Percentiles rank a stretch among this genome's conserved stretches.
These are phyloP conservation scores for Pteronura brasiliensis DNA, from an alignment of 2,113 vertebrate genomes.

Conservation along the genomic window DNA sequence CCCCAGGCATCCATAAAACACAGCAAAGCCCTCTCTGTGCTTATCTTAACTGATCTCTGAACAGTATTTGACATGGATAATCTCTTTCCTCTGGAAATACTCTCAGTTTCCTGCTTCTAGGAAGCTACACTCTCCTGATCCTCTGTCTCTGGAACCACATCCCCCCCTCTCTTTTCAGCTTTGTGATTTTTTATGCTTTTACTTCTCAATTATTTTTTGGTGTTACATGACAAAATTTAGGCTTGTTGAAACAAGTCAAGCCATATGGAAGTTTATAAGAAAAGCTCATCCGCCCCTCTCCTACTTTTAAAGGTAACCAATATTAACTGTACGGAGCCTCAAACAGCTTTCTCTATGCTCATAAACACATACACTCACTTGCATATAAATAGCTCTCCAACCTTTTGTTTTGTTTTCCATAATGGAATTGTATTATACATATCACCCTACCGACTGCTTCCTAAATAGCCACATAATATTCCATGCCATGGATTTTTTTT, in stretches of 20 bases:
- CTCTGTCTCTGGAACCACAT: not conserved
- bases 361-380: constrained; percentile 26
- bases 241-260: not conserved
- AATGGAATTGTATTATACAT: constrained; percentile 25
- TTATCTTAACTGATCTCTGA: not conserved
- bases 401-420: constrained; percentile 43
- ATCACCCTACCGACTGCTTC: constrained; percentile 30
- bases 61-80: not conserved
- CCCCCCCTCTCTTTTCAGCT: not conserved
- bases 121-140: not conserved
- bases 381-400: constrained; percentile 46
- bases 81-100: not conserved
- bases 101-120: not conserved
- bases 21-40: not conserved
- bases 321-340: not conserved
- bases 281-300: not conserved
- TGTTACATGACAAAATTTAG: constrained; percentile 30
- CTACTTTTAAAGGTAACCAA: constrained; percentile 20
- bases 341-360: not conserved
- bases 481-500: constrained; percentile 7
- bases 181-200: not conserved
- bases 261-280: not conserved
- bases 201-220: not conserved
- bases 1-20: not conserved
- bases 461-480: constrained; percentile 43